Base-by-base conservation (phyloP, 2,797 vertebrate species). In the Enteromius mattozi region DNA sequence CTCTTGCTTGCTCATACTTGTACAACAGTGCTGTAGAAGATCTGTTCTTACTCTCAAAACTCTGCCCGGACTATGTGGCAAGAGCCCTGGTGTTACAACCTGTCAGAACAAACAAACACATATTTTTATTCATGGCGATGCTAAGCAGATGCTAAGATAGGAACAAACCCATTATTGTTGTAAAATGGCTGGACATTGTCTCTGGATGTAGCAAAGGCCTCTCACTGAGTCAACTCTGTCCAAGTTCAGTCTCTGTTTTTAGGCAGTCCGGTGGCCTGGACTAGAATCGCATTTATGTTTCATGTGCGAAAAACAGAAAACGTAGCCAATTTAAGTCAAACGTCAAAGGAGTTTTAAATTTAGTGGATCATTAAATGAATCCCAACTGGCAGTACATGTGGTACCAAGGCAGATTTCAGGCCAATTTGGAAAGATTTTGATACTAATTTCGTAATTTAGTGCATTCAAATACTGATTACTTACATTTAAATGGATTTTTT, bases 151-250 rank as follows among this genome's bases (percentile, higher is more conserved):
- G 91, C 88, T 88, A 89, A 86, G 66, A n/a, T 80, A 84, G 61
- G 87, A 94, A 94, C 91, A 94, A 93, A 91, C 90, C 13, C 33
- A 77, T 88, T 90, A 93, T 92, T 93, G 92, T 92, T 87, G 87
- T 88, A 72, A 82, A 76, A 88, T 40, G 14, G 37, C 92, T 93
- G 92, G 88, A 92, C 86, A 92, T 84, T 92, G 92, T 93, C 90
- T 90, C 78, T 4, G 40, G 84, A 90, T 85, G 69, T 65, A 89
- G 84, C 68, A 74, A 82, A 56, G 17, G 75, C 56, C 84, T 85
- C 84, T 88, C 80, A 86, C 86, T 59, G 42, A 56, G 81, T 56
- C 47, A 83, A 74, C 45, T 49, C 37, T 71, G 61, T 68, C 81
- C 86, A 70, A 89, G 89, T 88, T 90, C 75, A 76, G 21, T 27